phyloP scores from a whole-genome alignment of 2,797 vertebrate genomes.

The Geotrypetes seraphini region DNA sequence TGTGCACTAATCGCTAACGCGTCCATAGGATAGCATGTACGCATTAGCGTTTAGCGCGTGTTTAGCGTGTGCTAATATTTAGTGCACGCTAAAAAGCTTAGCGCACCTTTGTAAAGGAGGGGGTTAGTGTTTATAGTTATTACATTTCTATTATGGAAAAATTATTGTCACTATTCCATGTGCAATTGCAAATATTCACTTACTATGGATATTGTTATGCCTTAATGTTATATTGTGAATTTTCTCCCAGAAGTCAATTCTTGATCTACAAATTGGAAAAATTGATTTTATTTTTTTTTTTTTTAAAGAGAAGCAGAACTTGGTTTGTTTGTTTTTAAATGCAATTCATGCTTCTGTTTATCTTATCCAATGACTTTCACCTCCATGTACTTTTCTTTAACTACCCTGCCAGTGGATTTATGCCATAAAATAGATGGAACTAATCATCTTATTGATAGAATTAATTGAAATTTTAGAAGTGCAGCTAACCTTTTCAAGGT shows the following conservation, averaged over 20 bases:
- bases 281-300: background rate
- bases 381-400: background rate
- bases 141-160: no score
- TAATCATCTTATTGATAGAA: slow-evolving; percentile 2
- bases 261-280: background rate
- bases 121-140: no score
- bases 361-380: background rate
- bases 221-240: background rate
- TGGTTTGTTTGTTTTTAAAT: slow-evolving; percentile 8
- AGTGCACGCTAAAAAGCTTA: no score
- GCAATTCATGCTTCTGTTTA: background rate
- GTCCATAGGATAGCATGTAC: no score
- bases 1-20: no score
- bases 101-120: no score
- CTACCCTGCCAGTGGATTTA: background rate
- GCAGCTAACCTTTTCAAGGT: background rate
- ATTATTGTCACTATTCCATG: background rate
- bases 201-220: slow-evolving; percentile 3
- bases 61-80: no score
- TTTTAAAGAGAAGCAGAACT: slow-evolving; percentile 4
- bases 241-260: background rate
- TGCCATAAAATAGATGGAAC: background rate
- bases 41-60: no score
- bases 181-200: slow-evolving; percentile 1
- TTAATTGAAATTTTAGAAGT: slow-evolving; percentile 1